phyloP scores from a whole-genome alignment of 2,113 vertebrate genomes.

The Gila orcuttii region DNA sequence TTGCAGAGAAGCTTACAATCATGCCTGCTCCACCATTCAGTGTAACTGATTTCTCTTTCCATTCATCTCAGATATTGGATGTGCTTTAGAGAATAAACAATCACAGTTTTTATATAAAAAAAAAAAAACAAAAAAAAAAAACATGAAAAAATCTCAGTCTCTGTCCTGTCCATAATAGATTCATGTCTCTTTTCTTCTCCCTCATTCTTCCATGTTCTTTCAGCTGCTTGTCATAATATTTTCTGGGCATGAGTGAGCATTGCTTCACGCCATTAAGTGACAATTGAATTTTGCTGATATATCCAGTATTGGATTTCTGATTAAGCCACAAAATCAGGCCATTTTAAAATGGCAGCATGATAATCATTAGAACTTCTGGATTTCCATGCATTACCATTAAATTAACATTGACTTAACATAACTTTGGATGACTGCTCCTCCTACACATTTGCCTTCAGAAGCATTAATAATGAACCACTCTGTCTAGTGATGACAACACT shows the following conservation, averaged over 20 bases:
- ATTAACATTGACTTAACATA: slow-evolving; percentile 39
- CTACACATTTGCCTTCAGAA: slow-evolving; percentile 15
- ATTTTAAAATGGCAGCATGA: slow-evolving; percentile 7
- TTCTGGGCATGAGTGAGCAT: not conserved
- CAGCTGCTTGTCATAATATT: not conserved
- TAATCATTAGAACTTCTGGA: slow-evolving; percentile 14
- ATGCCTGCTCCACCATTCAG: slow-evolving; percentile 72
- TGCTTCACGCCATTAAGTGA: not conserved
- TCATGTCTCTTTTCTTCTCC: not conserved
- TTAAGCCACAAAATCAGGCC: slow-evolving; percentile 13
- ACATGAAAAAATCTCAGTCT: not conserved
- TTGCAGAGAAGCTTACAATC: slow-evolving; percentile 63
- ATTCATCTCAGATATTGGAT: slow-evolving; percentile 76
- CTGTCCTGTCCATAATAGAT: slow-evolving; percentile 18
- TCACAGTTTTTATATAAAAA: slow-evolving; percentile 55
- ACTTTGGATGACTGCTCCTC: slow-evolving; percentile 22
- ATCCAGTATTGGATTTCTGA: not conserved
- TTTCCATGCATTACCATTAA: slow-evolving; percentile 42
- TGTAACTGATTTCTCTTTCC: slow-evolving; percentile 70
- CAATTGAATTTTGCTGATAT: slow-evolving; percentile 31
- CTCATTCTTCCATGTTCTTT: not conserved
- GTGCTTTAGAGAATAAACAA: slow-evolving; percentile 79
- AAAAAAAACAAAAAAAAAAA: not conserved
- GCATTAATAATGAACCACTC: slow-evolving; percentile 34
- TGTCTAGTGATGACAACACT: slow-evolving; percentile 36